Conservation (phyloP, 2,888 invertebrate species). For the Neoscelio sp. region DNA sequence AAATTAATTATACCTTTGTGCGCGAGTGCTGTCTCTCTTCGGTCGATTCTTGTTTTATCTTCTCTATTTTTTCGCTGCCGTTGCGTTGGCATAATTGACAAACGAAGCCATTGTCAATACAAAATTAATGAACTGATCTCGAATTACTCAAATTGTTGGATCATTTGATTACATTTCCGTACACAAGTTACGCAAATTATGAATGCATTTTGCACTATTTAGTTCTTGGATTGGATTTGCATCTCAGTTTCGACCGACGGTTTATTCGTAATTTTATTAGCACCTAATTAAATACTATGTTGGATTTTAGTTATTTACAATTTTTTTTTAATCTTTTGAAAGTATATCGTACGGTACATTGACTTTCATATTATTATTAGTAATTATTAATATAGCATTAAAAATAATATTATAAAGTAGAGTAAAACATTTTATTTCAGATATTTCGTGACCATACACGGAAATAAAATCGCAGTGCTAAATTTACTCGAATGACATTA, state of each 20-base stretch:
- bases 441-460: too few relatives aligned
- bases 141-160: constrained; percentile 23
- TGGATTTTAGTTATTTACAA: background rate
- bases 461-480: too few relatives aligned
- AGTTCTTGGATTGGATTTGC: background rate
- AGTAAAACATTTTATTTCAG: too few relatives aligned
- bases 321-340: too few relatives aligned
- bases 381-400: too few relatives aligned
- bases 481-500: too few relatives aligned
- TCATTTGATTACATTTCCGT: constrained; percentile 6
- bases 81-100: constrained; percentile 26
- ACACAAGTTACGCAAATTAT: background rate
- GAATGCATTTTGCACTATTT: background rate
- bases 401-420: too few relatives aligned
- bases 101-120: constrained; percentile 32
- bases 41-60: constrained; percentile 25
- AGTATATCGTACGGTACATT: too few relatives aligned
- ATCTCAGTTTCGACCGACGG: background rate
- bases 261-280: background rate
- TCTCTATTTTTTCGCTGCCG: background rate
- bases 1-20: constrained; percentile 58
- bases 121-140: constrained; percentile 39
- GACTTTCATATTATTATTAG: too few relatives aligned
- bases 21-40: constrained; percentile 17
- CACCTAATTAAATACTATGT: constrained; percentile 5